These are phyloP conservation scores for Aspidiotus destructor DNA, from an alignment of 2,888 invertebrate species.

Conservation along the genomic window DNA sequence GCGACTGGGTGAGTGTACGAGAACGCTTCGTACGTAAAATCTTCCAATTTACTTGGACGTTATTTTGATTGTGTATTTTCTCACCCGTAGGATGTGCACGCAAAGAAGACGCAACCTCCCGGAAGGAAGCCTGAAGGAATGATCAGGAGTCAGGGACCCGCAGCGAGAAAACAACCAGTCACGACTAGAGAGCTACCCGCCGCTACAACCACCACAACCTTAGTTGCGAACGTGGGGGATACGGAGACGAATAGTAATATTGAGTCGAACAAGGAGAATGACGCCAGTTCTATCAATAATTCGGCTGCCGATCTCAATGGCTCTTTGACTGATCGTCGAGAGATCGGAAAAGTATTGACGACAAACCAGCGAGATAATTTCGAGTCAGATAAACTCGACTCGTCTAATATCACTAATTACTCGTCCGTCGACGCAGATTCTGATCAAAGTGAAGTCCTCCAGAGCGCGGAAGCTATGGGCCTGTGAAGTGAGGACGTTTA, in stretches of 20 bases:
- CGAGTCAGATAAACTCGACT: constrained; percentile 8
- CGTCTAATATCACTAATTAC: background rate
- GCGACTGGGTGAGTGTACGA: constrained; percentile 12
- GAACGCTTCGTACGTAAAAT: background rate
- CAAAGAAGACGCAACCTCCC: too few species aligned
- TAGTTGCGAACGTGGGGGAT: background rate
- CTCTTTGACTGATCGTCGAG: background rate
- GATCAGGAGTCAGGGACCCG: too few species aligned
- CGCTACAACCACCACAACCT: too few species aligned
- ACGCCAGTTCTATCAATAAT: background rate
- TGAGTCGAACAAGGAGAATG: background rate
- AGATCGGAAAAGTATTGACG: too few species aligned
- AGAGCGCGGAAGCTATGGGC: background rate
- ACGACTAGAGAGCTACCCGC: too few species aligned
- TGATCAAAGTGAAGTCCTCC: constrained; percentile 13
- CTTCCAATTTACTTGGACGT: background rate
- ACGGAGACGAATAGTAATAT: background rate
- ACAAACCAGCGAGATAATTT: background rate
- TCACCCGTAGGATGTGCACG: background rate
- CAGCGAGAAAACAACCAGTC: too few species aligned
- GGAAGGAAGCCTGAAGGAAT: too few species aligned
- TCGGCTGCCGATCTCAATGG: background rate
- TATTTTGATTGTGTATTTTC: background rate
- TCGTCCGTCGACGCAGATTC: constrained; percentile 22
- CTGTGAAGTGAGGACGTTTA: background rate